phyloP scores from a whole-genome alignment of 2,888 invertebrate genomes.

The Rotaria macrura region DNA sequence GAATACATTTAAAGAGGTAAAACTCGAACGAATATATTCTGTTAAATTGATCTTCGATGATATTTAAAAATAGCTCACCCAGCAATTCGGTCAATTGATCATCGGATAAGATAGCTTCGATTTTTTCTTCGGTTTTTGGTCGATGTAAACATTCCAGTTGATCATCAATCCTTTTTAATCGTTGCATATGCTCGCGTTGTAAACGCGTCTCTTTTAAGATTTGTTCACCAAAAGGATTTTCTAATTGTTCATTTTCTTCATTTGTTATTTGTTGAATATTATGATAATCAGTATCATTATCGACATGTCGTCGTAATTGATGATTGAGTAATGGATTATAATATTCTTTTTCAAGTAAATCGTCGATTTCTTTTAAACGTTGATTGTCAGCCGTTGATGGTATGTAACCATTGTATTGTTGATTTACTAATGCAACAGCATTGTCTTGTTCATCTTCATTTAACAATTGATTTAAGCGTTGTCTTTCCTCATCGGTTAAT shows the following conservation, averaged over 20 bases:
- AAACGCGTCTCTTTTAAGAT: constrained; percentile 9
- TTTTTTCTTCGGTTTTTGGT: background rate
- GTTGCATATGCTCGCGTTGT: background rate
- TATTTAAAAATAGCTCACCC: too few relatives aligned
- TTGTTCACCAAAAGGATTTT: background rate
- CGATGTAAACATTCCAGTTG: background rate
- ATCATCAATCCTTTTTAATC: constrained; percentile 11
- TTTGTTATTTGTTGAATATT: background rate
- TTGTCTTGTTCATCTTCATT: constrained; percentile 18
- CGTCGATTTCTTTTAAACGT: constrained; percentile 13
- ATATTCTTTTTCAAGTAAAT: constrained; percentile 20
- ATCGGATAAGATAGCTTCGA: background rate
- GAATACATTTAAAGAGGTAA: too few relatives aligned
- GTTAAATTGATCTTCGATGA: too few relatives aligned
- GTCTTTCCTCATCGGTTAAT: constrained; percentile 33
- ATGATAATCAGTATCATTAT: background rate
- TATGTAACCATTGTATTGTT: background rate
- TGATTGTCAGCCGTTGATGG: background rate
- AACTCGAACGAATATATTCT: too few relatives aligned
- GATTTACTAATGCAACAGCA: background rate
- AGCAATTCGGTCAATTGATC: constrained; percentile 11
- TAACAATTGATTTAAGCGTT: constrained; percentile 30
- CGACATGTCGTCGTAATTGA: background rate
- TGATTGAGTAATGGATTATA: constrained; percentile 15
- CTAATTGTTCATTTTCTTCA: background rate